Evolutionary conservation across 2,113 vertebrate genomes (phyloP), one percentile per base, ranked within the genome.

Genomic region (Hirundichthys speculiger): DNA sequence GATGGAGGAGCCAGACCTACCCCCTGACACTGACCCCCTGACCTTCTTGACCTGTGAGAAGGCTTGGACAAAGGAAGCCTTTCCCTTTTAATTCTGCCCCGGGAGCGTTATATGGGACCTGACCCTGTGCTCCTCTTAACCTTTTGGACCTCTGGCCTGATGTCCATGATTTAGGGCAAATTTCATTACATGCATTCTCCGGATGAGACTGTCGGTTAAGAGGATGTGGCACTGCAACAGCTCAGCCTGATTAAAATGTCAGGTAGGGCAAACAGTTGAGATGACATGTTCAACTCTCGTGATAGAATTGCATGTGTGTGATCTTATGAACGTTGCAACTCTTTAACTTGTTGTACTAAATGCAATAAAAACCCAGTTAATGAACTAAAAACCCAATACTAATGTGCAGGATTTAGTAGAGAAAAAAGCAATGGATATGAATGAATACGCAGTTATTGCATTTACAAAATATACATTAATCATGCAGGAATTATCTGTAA

Each of bases 121-220:
- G 89, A 92, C 87, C 92, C 82, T 54, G 59, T 66, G 88, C 84
- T 83, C 87, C 83, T 79, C 86, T 91, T 93, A 90, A 94, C 92
- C 93, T 92, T 80, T 88, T 73, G 72, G 90, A 90, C 90, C 90
- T 85, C 83, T 40, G 54, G 82, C 85, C 89, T 80, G 87, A 90
- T 85, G 90, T 89, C 88, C 79, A 53, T 88, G 88, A 92, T 91
- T 92, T 88, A 92, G 88, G 81, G 77, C 83, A 90, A 89, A 92
- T 93, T 92, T 92, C 87, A 93, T 93, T 93, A 92, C 89, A 86
- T 66, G 79, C 82, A 85, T 91, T 91, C 88, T 89, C 84, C 59
- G 86, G 87, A 91, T 89, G 85, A 88, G 88, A 78, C 77, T 82
- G 72, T 68, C 73, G 84, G 53, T 76, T 79, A 63, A 88, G 82